These are phyloP conservation scores for Antechinus flavipes DNA, from an alignment of 2,113 vertebrate genomes.

Conservation along the genomic window DNA sequence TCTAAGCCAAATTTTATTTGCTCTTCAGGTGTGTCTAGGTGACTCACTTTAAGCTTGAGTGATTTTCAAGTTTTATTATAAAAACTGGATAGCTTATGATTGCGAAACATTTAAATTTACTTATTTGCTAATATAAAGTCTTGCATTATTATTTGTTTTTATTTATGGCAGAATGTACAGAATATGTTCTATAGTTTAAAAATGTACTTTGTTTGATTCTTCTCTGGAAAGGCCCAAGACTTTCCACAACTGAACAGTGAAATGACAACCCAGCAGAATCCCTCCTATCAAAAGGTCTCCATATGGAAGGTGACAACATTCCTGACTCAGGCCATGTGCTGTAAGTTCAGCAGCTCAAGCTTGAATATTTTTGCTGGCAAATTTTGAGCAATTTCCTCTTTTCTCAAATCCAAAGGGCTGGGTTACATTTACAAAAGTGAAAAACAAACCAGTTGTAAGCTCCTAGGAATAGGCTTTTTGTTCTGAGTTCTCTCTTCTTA, in stretches of 20 bases:
- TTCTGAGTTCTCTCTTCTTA: slow-evolving; percentile 26
- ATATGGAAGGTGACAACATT: neutral
- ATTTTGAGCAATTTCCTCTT: slow-evolving; percentile 40
- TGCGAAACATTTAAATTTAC: slow-evolving; percentile 94
- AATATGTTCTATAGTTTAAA: slow-evolving; percentile 92
- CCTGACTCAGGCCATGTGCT: neutral
- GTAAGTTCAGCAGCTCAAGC: neutral
- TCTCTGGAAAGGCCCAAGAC: neutral
- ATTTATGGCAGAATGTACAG: slow-evolving; percentile 90
- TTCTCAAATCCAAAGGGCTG: neutral
- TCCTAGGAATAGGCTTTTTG: slow-evolving; percentile 31
- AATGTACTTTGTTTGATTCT: slow-evolving; percentile 66
- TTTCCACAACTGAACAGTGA: neutral
- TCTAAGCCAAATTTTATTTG: slow-evolving; percentile 81
- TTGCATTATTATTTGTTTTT: slow-evolving; percentile 87
- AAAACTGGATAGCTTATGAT: slow-evolving; percentile 94
- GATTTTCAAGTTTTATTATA: slow-evolving; percentile 96
- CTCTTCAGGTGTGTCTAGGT: slow-evolving; percentile 81
- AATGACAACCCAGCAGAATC: neutral
- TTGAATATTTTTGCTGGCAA: slow-evolving; percentile 12
- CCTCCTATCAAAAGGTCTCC: neutral
- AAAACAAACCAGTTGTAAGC: slow-evolving; percentile 40
- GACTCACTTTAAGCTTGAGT: slow-evolving; percentile 85
- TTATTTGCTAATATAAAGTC: slow-evolving; percentile 91
- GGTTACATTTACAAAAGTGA: slow-evolving; percentile 4